These are phyloP conservation scores for Eupsittula cactorum DNA, from an alignment of 2,113 vertebrate genomes.

Conservation along the genomic window DNA sequence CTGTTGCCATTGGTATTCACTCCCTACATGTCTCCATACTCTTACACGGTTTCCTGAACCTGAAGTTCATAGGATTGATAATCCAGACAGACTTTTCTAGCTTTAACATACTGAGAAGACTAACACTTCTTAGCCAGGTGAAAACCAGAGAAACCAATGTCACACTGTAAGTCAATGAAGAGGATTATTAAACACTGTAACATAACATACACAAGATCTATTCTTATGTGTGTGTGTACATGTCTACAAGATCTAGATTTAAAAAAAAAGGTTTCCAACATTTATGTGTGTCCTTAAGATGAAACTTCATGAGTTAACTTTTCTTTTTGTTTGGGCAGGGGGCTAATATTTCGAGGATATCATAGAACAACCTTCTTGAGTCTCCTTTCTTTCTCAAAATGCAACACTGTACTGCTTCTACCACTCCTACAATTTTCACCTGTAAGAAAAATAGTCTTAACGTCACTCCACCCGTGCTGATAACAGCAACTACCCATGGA, in stretches of 20 bases:
- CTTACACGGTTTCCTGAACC: not conserved
- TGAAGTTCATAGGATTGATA: not conserved
- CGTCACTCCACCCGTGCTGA: not conserved
- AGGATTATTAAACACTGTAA: not conserved
- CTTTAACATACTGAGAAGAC: not conserved
- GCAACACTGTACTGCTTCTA: not conserved
- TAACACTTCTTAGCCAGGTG: not conserved
- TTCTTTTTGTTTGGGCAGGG: not conserved
- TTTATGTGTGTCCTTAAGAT: not conserved
- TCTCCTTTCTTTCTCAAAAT: not conserved
- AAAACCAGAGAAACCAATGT: not conserved
- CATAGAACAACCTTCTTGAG: not conserved
- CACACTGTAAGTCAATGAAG: not conserved
- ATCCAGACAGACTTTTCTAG: not conserved
- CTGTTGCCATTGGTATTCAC: not conserved
- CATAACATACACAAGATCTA: fast-evolving
- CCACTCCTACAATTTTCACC: not conserved
- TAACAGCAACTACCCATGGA: not conserved
- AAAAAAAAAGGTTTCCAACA: not conserved
- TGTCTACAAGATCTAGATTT: not conserved
- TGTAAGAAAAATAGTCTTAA: not conserved
- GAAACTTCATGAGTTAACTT: not conserved
- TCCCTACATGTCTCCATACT: not conserved
- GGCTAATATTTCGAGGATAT: not conserved
- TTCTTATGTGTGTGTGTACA: not conserved